Conservation (phyloP, 1,140 invertebrate species). For the Solenopsis invicta region DNA sequence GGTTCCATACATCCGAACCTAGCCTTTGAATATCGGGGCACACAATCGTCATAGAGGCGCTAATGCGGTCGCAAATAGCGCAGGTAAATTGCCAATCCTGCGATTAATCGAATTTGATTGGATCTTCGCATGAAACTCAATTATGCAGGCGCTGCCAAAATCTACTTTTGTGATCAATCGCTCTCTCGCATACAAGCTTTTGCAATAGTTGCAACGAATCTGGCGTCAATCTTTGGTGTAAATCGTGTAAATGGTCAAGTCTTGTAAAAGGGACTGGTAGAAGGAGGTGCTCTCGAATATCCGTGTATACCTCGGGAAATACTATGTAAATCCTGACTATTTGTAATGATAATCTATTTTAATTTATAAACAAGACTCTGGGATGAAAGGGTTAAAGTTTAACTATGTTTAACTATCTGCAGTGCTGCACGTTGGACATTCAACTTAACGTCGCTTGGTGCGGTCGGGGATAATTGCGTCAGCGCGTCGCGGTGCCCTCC, state of each 20-base stretch:
- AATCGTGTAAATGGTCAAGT: not conserved
- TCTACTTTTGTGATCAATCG: constrained; percentile 47
- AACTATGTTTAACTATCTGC: constrained; percentile 38
- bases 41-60: constrained; percentile 60
- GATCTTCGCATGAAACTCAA: constrained; percentile 65
- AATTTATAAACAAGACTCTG: constrained; percentile 38
- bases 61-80: constrained; percentile 70
- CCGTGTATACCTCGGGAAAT: not conserved
- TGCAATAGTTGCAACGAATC: not conserved
- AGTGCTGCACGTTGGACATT: constrained; percentile 22
- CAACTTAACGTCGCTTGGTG: constrained; percentile 16
- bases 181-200: not conserved
- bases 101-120: constrained; percentile 74
- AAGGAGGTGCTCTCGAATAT: not conserved
- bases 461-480: constrained; percentile 31
- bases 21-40: constrained; percentile 59
- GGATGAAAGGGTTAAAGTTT: constrained; percentile 38
- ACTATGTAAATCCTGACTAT: not conserved
- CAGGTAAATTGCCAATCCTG: constrained; percentile 72
- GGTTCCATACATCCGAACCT: constrained; percentile 68
- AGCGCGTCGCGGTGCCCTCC: not conserved
- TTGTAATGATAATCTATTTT: constrained; percentile 27
- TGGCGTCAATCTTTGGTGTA: not conserved
- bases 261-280: not conserved
- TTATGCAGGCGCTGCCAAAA: constrained; percentile 46